Percentiles rank a stretch among this genome's conserved stretches.
These are phyloP conservation scores for Thermophis baileyi DNA, from an alignment of 2,113 vertebrate species.

Conservation along the genomic window DNA sequence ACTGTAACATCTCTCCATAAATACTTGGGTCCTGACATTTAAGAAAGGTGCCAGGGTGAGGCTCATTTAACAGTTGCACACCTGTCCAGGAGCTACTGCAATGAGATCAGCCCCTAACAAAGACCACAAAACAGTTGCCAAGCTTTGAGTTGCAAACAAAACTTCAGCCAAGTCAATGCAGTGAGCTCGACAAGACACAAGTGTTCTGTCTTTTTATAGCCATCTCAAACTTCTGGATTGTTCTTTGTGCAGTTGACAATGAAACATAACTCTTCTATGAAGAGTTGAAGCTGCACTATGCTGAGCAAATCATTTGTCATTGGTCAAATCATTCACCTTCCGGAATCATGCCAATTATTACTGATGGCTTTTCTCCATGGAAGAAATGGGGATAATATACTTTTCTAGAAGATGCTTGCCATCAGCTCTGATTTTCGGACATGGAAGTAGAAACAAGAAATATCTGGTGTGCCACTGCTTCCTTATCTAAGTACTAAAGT, in stretches of 20 bases:
- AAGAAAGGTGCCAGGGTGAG: not conserved
- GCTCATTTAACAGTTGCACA: not conserved
- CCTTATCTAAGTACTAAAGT: not conserved
- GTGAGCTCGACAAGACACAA: not conserved
- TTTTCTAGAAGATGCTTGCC: not conserved
- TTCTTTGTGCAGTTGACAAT: not conserved
- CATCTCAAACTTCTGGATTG: not conserved
- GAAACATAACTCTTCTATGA: not conserved
- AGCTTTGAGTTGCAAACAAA: conserved; percentile 31
- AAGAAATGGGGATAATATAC: not conserved
- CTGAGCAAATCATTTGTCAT: not conserved
- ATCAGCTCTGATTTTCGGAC: not conserved
- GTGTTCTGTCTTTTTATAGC: conserved; percentile 11
- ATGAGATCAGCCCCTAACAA: conserved; percentile 15
- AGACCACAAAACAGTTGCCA: conserved; percentile 18
- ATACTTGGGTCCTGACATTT: not conserved
- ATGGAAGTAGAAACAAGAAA: not conserved
- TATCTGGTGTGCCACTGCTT: not conserved
- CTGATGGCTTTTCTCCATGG: not conserved
- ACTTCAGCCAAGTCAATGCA: not conserved
- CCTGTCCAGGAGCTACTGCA: not conserved
- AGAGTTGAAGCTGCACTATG: not conserved
- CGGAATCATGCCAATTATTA: not conserved
- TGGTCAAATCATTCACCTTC: not conserved
- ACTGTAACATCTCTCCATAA: not conserved